These are phyloP conservation scores for Monoplex corrugatus DNA, from an alignment of 2,888 invertebrate species.

Conservation along the genomic window DNA sequence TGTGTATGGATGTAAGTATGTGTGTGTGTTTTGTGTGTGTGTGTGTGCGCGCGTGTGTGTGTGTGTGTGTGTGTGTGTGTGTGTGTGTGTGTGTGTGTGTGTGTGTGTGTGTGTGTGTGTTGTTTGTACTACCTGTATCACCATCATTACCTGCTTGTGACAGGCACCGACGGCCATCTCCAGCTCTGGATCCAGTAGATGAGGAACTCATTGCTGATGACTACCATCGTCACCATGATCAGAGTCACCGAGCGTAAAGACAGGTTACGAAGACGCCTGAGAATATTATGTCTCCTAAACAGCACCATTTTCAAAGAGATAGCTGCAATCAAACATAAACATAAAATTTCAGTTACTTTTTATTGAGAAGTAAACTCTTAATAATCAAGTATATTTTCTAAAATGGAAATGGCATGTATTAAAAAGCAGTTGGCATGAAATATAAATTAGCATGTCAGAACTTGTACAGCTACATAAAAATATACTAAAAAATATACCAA, in stretches of 20 bases:
- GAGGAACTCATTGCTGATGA: slow-evolving; percentile 71
- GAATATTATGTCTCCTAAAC: neutral
- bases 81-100: neutral
- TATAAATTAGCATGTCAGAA: no score
- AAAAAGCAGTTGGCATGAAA: no score
- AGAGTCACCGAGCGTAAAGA: slow-evolving; percentile 54
- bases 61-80: neutral
- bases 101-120: neutral
- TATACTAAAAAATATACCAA: no score
- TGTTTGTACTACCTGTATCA: no score
- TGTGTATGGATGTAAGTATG: no score
- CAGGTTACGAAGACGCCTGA: slow-evolving; percentile 27
- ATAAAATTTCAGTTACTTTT: no score
- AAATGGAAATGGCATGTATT: no score
- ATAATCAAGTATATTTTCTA: no score
- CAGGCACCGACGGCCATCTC: slow-evolving; percentile 70
- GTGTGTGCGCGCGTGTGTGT: no score
- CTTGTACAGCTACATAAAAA: no score
- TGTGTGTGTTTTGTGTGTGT: no score
- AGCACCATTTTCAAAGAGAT: neutral
- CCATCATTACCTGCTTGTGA: slow-evolving; percentile 53
- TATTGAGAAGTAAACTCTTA: no score
- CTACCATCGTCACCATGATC: slow-evolving; percentile 54
- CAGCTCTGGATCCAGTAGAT: slow-evolving; percentile 72
- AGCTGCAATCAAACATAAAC: neutral